Percentiles rank a stretch among this genome's conserved stretches.
Evolutionary conservation across 2,113 vertebrate genomes (phyloP).

Genomic region (Atractosteus spatula): DNA sequence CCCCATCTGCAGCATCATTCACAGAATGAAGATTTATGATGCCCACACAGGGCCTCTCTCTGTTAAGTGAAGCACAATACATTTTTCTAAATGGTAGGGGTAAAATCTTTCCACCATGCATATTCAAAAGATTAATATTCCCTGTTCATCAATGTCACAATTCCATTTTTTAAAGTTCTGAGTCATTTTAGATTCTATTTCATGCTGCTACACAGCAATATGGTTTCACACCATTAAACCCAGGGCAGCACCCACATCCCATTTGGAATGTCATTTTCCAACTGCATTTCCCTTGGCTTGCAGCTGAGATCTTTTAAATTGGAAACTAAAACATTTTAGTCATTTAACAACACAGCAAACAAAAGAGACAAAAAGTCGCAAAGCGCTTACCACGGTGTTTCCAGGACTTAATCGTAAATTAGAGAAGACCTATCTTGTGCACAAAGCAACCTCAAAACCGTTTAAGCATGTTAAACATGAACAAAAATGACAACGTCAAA

Average conservation of each 20-base stretch:
- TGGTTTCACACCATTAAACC: constrained; percentile 7
- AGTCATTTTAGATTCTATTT: constrained; percentile 22
- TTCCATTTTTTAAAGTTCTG: constrained; percentile 36
- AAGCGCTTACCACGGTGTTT: too few relatives aligned
- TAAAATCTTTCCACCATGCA: constrained; percentile 27
- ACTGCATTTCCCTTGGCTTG: constrained; percentile 19
- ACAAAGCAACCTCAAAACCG: too few relatives aligned
- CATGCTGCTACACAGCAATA: constrained; percentile 18
- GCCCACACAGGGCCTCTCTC: constrained; percentile 31
- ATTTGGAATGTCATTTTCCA: constrained; percentile 26
- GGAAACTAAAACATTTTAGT: constrained; percentile 19
- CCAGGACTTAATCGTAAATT: too few relatives aligned
- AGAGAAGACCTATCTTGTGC: too few relatives aligned
- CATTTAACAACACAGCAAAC: too few relatives aligned
- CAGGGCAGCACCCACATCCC: neutral
- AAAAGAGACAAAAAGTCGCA: too few relatives aligned
- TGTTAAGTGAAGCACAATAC: constrained; percentile 45
- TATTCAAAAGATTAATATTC: constrained; percentile 45
- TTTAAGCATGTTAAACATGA: too few relatives aligned
- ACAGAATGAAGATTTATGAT: constrained; percentile 55
- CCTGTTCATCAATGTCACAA: constrained; percentile 51
- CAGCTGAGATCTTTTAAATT: constrained; percentile 33
- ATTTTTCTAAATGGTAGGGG: constrained; percentile 22
- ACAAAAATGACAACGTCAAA: too few relatives aligned
- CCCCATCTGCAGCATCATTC: constrained; percentile 39